phyloP scores from a whole-genome alignment of 1,140 invertebrate genomes.

The Camponotus pennsylvanicus region DNA sequence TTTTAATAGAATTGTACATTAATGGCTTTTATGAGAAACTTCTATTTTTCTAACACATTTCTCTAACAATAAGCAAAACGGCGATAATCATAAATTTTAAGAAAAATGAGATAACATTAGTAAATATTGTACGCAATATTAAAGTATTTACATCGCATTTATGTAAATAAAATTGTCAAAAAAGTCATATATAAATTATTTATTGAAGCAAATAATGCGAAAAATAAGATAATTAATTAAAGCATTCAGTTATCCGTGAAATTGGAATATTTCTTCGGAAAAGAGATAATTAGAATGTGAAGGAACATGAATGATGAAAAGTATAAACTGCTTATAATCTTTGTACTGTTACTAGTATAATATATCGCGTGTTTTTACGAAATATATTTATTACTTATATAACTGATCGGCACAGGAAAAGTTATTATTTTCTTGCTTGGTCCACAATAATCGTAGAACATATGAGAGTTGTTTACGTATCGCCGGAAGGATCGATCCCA shows the following conservation, averaged over 20 bases:
- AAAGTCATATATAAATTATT: not conserved
- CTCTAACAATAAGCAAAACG: not conserved
- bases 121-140: not conserved
- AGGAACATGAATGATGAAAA: not conserved
- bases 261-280: not conserved
- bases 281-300: not conserved
- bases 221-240: not conserved
- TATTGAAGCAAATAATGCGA: not conserved
- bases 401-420: not conserved
- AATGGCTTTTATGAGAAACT: slow-evolving; percentile 1
- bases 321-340: not conserved
- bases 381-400: not conserved
- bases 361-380: not conserved
- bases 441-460: slow-evolving; percentile 18
- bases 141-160: not conserved
- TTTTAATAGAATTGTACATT: not conserved
- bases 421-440: slow-evolving; percentile 17
- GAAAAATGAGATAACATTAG: slow-evolving; percentile 1
- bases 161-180: not conserved
- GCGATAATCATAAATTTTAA: not conserved
- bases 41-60: not conserved
- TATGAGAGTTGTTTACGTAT: slow-evolving; percentile 46
- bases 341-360: not conserved
- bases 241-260: not conserved
- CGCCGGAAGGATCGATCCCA: slow-evolving; percentile 13